Conservation (phyloP, 2,888 invertebrate genomes). For the Lydus trimaculatus region DNA sequence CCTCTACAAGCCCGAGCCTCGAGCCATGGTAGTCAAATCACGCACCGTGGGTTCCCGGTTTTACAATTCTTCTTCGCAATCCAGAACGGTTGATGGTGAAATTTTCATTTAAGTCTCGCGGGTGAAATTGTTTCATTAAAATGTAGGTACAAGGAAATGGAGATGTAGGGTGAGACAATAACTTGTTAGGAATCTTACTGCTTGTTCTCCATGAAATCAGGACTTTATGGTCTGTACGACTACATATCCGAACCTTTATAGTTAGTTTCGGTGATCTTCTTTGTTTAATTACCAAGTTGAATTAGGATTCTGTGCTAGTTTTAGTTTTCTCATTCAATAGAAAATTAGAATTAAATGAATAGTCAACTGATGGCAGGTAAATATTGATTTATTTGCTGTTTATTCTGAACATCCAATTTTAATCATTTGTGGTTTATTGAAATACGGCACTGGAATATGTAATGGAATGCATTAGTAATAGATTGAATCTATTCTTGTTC, state of each 20-base stretch:
- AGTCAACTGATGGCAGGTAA: background rate
- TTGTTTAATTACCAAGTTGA: background rate
- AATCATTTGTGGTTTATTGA: background rate
- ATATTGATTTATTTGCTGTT: background rate
- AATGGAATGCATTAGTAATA: background rate
- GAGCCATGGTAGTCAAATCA: no score
- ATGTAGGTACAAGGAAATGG: no score
- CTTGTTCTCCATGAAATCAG: background rate
- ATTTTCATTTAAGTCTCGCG: no score
- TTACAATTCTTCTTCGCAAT: no score
- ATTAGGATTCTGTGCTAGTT: background rate
- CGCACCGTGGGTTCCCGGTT: no score
- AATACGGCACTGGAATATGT: background rate
- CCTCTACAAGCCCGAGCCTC: no score
- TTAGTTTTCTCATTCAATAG: background rate
- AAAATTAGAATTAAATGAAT: background rate
- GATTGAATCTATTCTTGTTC: background rate
- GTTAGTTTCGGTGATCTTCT: background rate
- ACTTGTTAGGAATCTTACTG: no score
- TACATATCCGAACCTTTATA: background rate
- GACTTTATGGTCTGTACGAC: background rate
- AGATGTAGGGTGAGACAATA: no score
- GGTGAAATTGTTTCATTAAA: no score
- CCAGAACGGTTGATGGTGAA: no score
- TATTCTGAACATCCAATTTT: background rate